Conservation (phyloP, 2,888 invertebrate species). For the Philereme transversata region DNA sequence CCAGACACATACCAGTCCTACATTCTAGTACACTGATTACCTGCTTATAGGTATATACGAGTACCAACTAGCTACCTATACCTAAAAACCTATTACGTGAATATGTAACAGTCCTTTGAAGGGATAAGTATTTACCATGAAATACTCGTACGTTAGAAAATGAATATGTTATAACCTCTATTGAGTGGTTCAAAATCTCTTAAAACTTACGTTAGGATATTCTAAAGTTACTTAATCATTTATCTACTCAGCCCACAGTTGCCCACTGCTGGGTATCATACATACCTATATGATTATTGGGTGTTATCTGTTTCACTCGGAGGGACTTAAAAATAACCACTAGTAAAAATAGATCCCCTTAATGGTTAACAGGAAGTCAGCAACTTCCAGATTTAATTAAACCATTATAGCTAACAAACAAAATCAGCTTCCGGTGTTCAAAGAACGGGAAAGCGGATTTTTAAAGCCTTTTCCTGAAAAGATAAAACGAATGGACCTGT, state of each 20-base stretch:
- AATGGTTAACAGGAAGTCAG: conserved; percentile 33
- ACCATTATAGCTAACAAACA: conserved; percentile 37
- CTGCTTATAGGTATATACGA: no score
- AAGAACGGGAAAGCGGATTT: conserved; percentile 34
- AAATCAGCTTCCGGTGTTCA: conserved; percentile 33
- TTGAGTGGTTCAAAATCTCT: background rate
- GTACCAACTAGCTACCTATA: background rate
- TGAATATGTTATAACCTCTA: background rate
- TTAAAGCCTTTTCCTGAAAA: conserved; percentile 12
- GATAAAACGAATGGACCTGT: background rate
- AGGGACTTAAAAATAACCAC: no score
- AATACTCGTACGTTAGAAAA: background rate
- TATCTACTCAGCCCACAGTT: no score
- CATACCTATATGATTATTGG: no score
- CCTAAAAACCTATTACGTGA: background rate
- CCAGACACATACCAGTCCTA: no score
- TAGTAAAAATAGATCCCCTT: background rate
- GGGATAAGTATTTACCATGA: background rate
- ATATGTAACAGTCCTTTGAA: background rate
- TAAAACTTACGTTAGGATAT: background rate
- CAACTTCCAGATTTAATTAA: conserved; percentile 30
- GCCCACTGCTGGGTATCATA: no score
- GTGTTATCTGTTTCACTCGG: no score
- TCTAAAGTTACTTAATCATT: no score
- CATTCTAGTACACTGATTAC: no score